Conservation (phyloP, 2,888 invertebrate species). For the Dicranocentrus wangi region DNA sequence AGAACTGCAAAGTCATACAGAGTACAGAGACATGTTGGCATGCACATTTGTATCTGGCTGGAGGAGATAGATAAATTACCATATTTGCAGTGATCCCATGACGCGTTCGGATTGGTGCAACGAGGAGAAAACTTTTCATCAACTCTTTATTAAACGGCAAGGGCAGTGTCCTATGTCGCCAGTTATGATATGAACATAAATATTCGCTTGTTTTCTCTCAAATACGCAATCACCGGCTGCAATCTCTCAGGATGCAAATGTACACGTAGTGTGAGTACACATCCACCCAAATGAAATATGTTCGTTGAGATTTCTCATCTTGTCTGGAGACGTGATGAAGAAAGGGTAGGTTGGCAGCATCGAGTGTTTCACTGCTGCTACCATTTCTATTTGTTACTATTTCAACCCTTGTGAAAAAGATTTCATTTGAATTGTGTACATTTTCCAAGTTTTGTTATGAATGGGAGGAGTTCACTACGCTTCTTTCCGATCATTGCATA, state of each 20-base stretch:
- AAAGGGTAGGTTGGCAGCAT: background rate
- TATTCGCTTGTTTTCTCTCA: slow-evolving; percentile 18
- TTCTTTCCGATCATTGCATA: slow-evolving; percentile 33
- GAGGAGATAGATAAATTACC: slow-evolving; percentile 37
- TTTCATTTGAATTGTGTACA: slow-evolving; percentile 22
- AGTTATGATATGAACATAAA: slow-evolving; percentile 49
- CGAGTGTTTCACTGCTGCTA: too few relatives aligned
- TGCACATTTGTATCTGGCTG: slow-evolving; percentile 8
- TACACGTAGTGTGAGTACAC: too few relatives aligned
- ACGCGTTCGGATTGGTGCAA: background rate
- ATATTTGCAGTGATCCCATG: slow-evolving; percentile 25
- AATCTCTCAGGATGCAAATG: slow-evolving; percentile 22
- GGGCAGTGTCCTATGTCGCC: slow-evolving; percentile 52
- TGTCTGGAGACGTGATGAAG: background rate
- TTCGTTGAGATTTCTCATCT: slow-evolving; percentile 7
- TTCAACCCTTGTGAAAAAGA: slow-evolving; percentile 19
- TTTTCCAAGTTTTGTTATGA: slow-evolving; percentile 38
- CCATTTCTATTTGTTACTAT: background rate
- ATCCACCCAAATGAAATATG: slow-evolving; percentile 31
- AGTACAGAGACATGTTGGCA: background rate
- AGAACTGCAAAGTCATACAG: background rate
- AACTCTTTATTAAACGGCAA: slow-evolving; percentile 37
- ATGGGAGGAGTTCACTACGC: slow-evolving; percentile 41
- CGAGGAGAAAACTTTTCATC: slow-evolving; percentile 6
- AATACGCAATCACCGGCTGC: background rate